Conservation (phyloP, 2,888 invertebrate genomes). For the Tiliacea aurago region DNA sequence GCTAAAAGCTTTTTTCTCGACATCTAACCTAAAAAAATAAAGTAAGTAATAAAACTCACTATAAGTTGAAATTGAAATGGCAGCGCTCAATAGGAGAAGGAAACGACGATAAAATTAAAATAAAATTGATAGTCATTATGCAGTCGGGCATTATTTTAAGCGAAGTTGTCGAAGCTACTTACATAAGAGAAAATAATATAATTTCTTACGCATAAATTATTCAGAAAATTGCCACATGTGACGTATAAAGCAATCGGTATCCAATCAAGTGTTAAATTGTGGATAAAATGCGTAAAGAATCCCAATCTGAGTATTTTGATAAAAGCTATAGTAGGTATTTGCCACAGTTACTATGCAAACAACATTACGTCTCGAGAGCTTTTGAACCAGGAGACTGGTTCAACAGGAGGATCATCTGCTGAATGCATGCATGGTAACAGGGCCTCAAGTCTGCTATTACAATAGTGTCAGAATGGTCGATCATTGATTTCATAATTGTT, state of each 20-base stretch:
- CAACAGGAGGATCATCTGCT: too few relatives aligned
- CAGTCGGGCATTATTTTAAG: neutral
- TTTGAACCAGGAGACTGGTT: too few relatives aligned
- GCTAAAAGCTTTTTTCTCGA: constrained; percentile 23
- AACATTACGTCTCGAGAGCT: neutral
- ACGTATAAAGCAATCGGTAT: neutral
- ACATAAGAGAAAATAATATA: neutral
- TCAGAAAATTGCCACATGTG: neutral
- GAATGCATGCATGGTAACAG: too few relatives aligned
- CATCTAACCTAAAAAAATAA: constrained; percentile 12
- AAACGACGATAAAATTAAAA: neutral
- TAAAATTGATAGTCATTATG: constrained; percentile 4
- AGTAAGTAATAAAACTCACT: constrained; percentile 8
- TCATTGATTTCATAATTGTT: too few relatives aligned
- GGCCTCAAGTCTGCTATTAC: too few relatives aligned
- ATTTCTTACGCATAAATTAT: neutral
- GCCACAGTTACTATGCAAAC: neutral
- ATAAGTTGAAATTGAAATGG: constrained; percentile 7
- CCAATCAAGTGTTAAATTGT: neutral
- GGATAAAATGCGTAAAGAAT: neutral
- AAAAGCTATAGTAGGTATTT: neutral
- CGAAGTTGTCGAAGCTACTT: neutral
- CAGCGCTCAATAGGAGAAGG: neutral
- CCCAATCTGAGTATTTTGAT: neutral
- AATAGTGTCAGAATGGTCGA: too few relatives aligned